Conservation (phyloP, 2,888 invertebrate genomes). For the Chloroclystis v-ata region DNA sequence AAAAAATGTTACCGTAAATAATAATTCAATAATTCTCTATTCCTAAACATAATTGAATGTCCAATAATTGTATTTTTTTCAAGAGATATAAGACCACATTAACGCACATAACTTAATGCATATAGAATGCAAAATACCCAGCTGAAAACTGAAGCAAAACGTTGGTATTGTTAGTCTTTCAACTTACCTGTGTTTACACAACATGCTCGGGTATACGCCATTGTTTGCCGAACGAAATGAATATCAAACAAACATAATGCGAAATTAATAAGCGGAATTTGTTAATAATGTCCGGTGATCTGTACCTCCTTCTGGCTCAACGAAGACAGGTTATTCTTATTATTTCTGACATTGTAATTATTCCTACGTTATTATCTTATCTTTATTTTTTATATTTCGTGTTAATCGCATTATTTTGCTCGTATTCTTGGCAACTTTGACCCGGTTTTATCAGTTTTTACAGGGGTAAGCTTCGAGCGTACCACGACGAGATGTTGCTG, state of each 20-base stretch:
- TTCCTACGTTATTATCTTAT: neutral
- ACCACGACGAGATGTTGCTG: too few species aligned
- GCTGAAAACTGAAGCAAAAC: conserved; percentile 7
- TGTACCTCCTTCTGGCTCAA: conserved; percentile 33
- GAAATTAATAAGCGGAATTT: conserved; percentile 48
- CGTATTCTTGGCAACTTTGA: neutral
- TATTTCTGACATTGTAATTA: neutral
- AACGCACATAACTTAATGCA: neutral
- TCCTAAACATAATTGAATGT: too few species aligned
- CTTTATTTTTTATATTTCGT: too few species aligned
- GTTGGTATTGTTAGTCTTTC: conserved; percentile 44
- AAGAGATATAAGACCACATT: too few species aligned
- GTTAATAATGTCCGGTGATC: conserved; percentile 63
- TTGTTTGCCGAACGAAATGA: conserved; percentile 52
- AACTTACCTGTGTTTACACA: conserved; percentile 55
- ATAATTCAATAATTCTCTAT: too few species aligned
- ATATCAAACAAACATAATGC: conserved; percentile 45
- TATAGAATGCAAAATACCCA: neutral
- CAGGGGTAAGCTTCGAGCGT: too few species aligned
- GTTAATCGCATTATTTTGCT: neutral
- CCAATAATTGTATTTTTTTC: too few species aligned
- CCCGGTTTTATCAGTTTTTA: too few species aligned
- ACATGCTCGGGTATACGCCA: conserved; percentile 45
- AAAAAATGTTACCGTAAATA: too few species aligned
- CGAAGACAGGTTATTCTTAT: conserved; percentile 8